These are phyloP conservation scores for Pristis pectinata DNA, from an alignment of 2,797 vertebrate genomes.

Conservation along the genomic window DNA sequence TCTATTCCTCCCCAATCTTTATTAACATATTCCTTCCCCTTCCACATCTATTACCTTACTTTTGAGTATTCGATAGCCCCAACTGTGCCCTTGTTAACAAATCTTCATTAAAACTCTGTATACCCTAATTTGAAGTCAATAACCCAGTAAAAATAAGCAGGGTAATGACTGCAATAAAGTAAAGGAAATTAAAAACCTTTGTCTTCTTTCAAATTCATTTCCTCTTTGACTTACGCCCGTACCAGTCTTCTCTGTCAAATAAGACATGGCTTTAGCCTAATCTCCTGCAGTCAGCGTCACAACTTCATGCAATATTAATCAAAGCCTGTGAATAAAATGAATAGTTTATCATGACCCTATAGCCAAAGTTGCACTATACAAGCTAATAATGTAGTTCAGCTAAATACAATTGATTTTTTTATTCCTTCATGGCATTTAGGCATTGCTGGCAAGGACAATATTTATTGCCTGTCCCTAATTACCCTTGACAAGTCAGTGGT, in stretches of 20 bases:
- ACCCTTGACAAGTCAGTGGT: too few relatives aligned
- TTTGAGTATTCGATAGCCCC: background rate
- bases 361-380: background rate
- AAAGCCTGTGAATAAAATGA: background rate
- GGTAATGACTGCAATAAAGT: background rate
- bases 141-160: background rate
- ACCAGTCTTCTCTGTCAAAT: background rate
- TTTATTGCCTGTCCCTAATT: too few relatives aligned
- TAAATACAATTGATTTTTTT: background rate
- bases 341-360: background rate
- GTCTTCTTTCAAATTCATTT: background rate
- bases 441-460: too few relatives aligned
- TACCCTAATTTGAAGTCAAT: background rate
- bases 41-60: background rate
- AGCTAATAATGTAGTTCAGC: background rate
- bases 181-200: background rate
- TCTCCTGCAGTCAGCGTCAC: background rate
- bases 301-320: background rate
- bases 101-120: background rate
- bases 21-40: background rate
- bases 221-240: background rate
- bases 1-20: background rate
- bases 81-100: background rate
- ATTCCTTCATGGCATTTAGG: too few relatives aligned
- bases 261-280: background rate